These are phyloP conservation scores for Trichomalopsis sarcophagae DNA, from an alignment of 1,140 invertebrate species.

Conservation along the genomic window DNA sequence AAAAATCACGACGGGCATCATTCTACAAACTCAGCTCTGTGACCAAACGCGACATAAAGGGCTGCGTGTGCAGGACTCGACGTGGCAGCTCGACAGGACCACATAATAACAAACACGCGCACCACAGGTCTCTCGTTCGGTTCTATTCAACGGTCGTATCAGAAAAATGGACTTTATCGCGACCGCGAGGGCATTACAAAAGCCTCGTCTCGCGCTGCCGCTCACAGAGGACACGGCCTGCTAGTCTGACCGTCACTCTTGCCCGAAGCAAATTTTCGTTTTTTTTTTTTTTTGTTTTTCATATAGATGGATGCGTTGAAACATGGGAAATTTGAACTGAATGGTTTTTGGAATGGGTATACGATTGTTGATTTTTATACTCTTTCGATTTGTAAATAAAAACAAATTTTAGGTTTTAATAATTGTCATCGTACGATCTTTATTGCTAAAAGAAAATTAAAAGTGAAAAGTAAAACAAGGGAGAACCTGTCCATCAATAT, in stretches of 20 bases:
- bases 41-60: neutral
- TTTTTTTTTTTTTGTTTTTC: neutral
- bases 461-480: no score
- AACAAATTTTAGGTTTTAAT: no score
- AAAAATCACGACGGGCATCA: neutral
- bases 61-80: neutral
- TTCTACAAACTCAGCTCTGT: neutral
- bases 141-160: neutral
- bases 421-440: no score
- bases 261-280: neutral
- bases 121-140: neutral
- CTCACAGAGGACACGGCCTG: neutral
- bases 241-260: neutral
- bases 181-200: neutral
- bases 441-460: no score
- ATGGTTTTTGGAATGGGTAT: no score
- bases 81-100: neutral
- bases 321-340: no score
- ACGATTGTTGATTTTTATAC: no score
- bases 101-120: neutral
- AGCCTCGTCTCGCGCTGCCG: neutral
- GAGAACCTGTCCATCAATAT: no score
- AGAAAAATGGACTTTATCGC: constrained; percentile 14
- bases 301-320: neutral
- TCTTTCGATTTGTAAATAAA: no score